Evolutionary conservation across 1,140 invertebrate genomes (phyloP).

Genomic region (Lithobius niger): DNA sequence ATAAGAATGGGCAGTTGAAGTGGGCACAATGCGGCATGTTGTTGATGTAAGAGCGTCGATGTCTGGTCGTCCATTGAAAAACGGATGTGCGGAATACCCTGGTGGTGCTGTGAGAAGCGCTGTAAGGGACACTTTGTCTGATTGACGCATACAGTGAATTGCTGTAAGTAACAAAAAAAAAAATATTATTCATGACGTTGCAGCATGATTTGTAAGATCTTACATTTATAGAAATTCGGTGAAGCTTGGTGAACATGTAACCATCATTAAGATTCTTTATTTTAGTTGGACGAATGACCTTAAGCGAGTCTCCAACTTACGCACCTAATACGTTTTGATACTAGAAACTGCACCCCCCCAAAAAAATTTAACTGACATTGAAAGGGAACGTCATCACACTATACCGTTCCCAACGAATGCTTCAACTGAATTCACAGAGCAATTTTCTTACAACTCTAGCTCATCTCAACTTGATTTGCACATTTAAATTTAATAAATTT

Average conservation of each 20-base stretch:
- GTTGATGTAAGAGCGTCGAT: constrained; percentile 3
- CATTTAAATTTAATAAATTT: too few species aligned
- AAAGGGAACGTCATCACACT: too few species aligned
- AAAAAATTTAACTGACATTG: too few species aligned
- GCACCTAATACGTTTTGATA: neutral
- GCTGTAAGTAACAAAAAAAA: neutral
- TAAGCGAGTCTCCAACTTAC: neutral
- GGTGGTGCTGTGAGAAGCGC: constrained; percentile 7
- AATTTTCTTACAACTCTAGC: too few species aligned
- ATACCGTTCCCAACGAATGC: too few species aligned
- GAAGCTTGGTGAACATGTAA: neutral
- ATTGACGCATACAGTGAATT: neutral
- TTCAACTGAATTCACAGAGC: too few species aligned
- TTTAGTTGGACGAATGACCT: neutral
- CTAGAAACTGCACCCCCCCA: too few species aligned
- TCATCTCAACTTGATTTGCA: too few species aligned
- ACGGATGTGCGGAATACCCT: constrained; percentile 8
- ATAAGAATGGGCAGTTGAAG: neutral
- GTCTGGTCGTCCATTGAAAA: constrained; percentile 8
- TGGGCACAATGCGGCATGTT: neutral
- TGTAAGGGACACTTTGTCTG: neutral
- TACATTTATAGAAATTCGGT: neutral
- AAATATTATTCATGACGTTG: neutral
- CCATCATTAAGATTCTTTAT: neutral
- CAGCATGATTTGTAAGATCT: neutral